Percentiles rank a stretch among this genome's conserved stretches.
phyloP scores from a whole-genome alignment of 2,113 vertebrate genomes.

The Toxostoma redivivum region DNA sequence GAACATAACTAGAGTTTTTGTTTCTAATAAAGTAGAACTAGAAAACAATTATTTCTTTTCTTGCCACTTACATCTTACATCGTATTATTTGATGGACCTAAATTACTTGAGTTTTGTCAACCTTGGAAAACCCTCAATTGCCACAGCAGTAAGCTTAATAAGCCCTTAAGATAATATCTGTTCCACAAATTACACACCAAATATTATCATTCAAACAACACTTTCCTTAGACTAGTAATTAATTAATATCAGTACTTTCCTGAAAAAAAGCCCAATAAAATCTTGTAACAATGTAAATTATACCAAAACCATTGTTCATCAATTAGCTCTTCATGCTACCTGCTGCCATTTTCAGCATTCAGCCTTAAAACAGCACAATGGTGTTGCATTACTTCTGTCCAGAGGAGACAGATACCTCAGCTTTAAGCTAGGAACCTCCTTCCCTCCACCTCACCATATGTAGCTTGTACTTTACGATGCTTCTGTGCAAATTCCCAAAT shows the following conservation, averaged over 20 bases:
- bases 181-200: background rate
- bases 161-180: background rate
- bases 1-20: background rate
- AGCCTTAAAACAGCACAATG: background rate
- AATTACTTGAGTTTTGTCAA: background rate
- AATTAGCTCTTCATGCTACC: background rate
- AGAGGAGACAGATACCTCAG: background rate
- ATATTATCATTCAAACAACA: background rate
- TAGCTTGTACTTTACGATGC: background rate
- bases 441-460: background rate
- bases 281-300: background rate
- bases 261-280: background rate
- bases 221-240: background rate
- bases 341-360: background rate
- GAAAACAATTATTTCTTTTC: background rate
- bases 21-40: background rate
- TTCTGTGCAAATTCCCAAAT: background rate
- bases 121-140: background rate
- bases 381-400: background rate
- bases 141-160: background rate
- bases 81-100: background rate
- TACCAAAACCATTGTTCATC: background rate
- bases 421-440: background rate
- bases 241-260: background rate
- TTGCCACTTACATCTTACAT: background rate